A percentile compares a stretch with the other conserved stretches of the same genome.
phyloP scores from a whole-genome alignment of 2,113 vertebrate genomes.

The Semicossyphus pulcher region DNA sequence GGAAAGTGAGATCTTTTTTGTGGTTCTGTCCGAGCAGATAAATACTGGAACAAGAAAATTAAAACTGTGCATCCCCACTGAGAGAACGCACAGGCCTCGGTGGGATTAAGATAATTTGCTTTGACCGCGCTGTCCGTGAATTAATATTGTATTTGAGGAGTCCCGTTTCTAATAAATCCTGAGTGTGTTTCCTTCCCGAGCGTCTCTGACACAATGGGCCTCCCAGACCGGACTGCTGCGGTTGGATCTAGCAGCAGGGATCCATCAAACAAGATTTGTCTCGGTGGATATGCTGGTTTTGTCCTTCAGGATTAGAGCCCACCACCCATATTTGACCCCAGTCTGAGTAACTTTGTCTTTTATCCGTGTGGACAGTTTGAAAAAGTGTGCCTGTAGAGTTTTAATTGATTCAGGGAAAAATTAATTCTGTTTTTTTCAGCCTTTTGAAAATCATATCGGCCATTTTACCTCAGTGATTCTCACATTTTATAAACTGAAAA shows the following conservation, averaged over 20 bases:
- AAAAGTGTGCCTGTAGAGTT: constrained; percentile 18
- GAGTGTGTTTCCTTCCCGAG: constrained; percentile 66
- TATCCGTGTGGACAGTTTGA: constrained; percentile 5
- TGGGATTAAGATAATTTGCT: constrained; percentile 60
- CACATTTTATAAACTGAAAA: constrained; percentile 8
- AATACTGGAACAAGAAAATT: not conserved
- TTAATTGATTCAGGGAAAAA: constrained; percentile 21
- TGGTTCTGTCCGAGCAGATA: constrained; percentile 2
- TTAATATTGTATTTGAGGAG: constrained; percentile 60
- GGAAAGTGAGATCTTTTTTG: not conserved
- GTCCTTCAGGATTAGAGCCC: constrained; percentile 76
- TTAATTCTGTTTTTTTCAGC: not conserved
- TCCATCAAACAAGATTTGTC: constrained; percentile 81
- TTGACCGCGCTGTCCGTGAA: constrained; percentile 56
- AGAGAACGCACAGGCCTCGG: constrained; percentile 9
- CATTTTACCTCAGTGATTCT: not conserved
- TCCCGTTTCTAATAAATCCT: constrained; percentile 60
- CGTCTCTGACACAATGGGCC: constrained; percentile 61
- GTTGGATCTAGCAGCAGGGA: constrained; percentile 65
- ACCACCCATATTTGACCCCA: constrained; percentile 55
- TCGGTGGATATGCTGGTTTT: constrained; percentile 76
- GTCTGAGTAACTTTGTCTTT: constrained; percentile 47
- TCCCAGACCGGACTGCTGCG: constrained; percentile 62
- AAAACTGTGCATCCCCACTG: not conserved
- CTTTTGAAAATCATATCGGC: not conserved